Evolutionary conservation across 2,113 vertebrate genomes (phyloP).

Genomic region (Pygoscelis antarcticus): DNA sequence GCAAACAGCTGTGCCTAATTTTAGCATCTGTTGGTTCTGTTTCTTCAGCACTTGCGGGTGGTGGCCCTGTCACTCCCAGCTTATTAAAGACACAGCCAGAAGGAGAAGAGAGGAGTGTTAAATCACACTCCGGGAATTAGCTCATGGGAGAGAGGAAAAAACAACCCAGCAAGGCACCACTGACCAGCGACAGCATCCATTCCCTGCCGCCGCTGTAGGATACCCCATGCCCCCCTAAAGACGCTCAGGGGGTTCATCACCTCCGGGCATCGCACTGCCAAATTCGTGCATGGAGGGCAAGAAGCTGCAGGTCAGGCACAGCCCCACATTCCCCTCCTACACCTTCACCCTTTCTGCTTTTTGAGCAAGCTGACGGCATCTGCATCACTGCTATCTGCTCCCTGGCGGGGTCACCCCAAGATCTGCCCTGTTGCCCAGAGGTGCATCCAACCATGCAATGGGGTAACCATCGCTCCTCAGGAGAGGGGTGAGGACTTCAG

Average conservation of each 20-base stretch:
- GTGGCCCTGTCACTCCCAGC: neutral
- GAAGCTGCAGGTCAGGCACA: neutral
- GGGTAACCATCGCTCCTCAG: neutral
- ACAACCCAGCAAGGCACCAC: fast-evolving
- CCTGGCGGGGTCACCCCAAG: too few species aligned
- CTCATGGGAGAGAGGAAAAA: neutral
- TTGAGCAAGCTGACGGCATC: fast-evolving
- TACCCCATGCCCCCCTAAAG: fast-evolving
- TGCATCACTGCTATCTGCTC: fast-evolving
- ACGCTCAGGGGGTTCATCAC: fast-evolving
- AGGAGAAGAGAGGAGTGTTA: neutral
- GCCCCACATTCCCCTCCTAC: fast-evolving
- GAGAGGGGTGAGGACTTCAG: neutral
- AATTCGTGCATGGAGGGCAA: fast-evolving
- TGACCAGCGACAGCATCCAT: fast-evolving
- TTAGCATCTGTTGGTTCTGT: constrained; percentile 50
- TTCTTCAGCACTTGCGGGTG: neutral
- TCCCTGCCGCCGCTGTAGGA: neutral
- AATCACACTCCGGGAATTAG: neutral
- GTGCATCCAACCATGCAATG: fast-evolving
- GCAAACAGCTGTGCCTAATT: constrained; percentile 47
- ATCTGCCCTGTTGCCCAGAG: fast-evolving
- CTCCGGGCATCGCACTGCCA: fast-evolving
- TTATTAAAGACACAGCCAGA: constrained; percentile 25
- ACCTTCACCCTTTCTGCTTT: neutral